Percentiles rank a stretch among this genome's conserved stretches.
Evolutionary conservation across 1,140 invertebrate genomes (phyloP).

Genomic region (Leptopilina clavipes): DNA sequence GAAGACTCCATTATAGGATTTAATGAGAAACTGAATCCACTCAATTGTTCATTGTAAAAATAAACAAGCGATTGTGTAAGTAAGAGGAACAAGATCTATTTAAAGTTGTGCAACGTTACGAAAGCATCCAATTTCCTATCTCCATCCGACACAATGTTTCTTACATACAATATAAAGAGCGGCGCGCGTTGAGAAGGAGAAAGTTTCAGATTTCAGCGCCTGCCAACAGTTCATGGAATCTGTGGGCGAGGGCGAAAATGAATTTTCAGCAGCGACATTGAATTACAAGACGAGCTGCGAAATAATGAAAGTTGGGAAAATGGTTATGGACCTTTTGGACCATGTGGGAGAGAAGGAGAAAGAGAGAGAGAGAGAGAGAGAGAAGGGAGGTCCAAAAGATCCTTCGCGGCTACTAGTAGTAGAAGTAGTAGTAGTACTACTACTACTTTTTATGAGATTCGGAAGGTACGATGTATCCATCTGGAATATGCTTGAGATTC

Average conservation of each 20-base stretch:
- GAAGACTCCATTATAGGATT: neutral
- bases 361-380: too few relatives aligned
- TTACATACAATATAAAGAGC: conserved; percentile 19
- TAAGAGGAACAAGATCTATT: neutral
- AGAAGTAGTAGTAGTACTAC: too few relatives aligned
- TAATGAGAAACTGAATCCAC: neutral
- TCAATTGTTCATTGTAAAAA: neutral
- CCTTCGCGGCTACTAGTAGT: neutral
- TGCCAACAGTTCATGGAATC: neutral
- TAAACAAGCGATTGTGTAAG: neutral
- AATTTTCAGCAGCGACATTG: conserved; percentile 22
- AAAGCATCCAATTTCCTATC: conserved; percentile 29
- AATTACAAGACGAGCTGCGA: conserved; percentile 26
- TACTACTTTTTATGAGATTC: conserved; percentile 9
- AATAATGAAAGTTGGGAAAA: conserved; percentile 31
- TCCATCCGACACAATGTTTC: neutral
- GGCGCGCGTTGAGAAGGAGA: neutral
- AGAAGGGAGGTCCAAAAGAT: neutral
- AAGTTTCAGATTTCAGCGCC: conserved; percentile 23
- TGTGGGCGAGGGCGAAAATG: conserved; percentile 3
- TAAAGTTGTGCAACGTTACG: conserved; percentile 21
- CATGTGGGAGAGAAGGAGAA: neutral
- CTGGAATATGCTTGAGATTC: conserved; percentile 18
- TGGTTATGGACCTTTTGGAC: neutral
- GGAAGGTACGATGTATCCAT: conserved; percentile 22